Evolutionary conservation across 2,797 vertebrate species (phyloP).

Genomic region (Artibeus jamaicensis): DNA sequence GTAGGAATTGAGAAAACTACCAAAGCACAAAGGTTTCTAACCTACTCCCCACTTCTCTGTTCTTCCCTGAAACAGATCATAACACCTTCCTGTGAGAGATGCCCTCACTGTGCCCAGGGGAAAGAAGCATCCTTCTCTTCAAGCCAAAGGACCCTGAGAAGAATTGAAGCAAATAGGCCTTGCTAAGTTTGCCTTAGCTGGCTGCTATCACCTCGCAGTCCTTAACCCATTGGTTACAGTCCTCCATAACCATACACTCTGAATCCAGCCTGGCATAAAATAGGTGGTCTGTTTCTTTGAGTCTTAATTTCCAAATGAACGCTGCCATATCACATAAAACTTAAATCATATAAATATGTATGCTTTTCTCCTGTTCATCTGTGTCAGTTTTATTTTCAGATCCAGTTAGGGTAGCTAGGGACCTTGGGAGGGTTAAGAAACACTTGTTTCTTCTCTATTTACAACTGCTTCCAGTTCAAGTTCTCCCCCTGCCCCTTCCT

Average conservation of each 20-base stretch:
- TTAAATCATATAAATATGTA: neutral
- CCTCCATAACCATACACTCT: neutral
- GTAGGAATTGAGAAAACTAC: neutral
- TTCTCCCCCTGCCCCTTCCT: neutral
- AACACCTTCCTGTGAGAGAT: neutral
- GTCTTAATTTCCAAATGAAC: neutral
- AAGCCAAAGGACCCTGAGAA: neutral
- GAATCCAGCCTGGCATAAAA: neutral
- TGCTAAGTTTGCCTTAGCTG: no score
- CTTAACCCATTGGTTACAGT: neutral
- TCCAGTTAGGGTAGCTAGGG: neutral
- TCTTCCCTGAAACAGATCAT: neutral
- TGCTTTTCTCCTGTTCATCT: neutral
- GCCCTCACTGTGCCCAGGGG: neutral
- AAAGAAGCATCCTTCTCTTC: neutral
- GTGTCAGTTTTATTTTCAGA: neutral
- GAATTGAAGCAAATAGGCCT: neutral
- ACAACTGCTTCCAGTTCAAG: neutral
- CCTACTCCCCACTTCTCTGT: neutral
- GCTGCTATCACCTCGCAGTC: neutral
- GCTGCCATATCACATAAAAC: neutral
- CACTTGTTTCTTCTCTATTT: neutral
- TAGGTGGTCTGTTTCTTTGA: neutral
- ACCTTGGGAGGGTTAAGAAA: neutral
- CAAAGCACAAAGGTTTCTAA: neutral